A percentile compares a stretch with the other conserved stretches of the same genome.
Evolutionary conservation across 1,140 invertebrate genomes (phyloP).

Genomic region (Rhynchophorus ferrugineus): DNA sequence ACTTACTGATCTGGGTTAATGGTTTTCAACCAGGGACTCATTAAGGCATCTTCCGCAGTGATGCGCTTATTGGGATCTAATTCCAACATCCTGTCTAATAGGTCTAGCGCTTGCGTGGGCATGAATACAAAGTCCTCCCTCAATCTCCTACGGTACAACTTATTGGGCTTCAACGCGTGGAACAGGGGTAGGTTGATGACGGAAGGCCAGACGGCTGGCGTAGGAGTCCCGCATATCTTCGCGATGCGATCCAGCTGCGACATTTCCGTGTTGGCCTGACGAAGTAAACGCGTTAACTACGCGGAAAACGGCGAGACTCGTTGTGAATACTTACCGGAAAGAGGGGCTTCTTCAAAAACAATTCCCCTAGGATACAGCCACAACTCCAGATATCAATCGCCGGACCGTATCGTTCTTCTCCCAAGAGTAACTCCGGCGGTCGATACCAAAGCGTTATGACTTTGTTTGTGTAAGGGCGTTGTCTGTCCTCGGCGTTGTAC

Average conservation of each 20-base stretch:
- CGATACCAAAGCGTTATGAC: slow-evolving; percentile 99
- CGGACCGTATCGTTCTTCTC: slow-evolving; percentile 96
- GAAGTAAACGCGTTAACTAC: slow-evolving; percentile 18
- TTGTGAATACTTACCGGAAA: slow-evolving; percentile 77
- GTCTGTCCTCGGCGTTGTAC: slow-evolving; percentile 91
- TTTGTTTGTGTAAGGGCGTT: slow-evolving; percentile 95
- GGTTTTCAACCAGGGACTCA: slow-evolving; percentile 89
- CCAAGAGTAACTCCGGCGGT: slow-evolving; percentile 64
- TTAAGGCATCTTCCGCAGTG: slow-evolving; percentile 89
- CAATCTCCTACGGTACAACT: slow-evolving; percentile 77
- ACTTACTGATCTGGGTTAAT: slow-evolving; percentile 85
- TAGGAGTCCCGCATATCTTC: slow-evolving; percentile 89
- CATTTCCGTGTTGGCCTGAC: slow-evolving; percentile 84
- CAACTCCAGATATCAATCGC: slow-evolving; percentile 99
- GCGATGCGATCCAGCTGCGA: slow-evolving; percentile 93
- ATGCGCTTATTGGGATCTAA: slow-evolving; percentile 91
- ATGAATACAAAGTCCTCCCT: slow-evolving; percentile 91
- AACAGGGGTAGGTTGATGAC: slow-evolving; percentile 92
- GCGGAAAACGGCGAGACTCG: too few species aligned
- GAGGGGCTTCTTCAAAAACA: slow-evolving; percentile 93
- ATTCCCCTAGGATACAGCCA: slow-evolving; percentile 97
- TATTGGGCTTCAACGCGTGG: slow-evolving; percentile 87
- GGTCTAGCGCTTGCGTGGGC: slow-evolving; percentile 80
- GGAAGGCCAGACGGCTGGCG: slow-evolving; percentile 95
- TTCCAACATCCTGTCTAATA: slow-evolving; percentile 95